Base-by-base conservation (phyloP, 2,797 vertebrate species). In the Lacerta agilis region DNA sequence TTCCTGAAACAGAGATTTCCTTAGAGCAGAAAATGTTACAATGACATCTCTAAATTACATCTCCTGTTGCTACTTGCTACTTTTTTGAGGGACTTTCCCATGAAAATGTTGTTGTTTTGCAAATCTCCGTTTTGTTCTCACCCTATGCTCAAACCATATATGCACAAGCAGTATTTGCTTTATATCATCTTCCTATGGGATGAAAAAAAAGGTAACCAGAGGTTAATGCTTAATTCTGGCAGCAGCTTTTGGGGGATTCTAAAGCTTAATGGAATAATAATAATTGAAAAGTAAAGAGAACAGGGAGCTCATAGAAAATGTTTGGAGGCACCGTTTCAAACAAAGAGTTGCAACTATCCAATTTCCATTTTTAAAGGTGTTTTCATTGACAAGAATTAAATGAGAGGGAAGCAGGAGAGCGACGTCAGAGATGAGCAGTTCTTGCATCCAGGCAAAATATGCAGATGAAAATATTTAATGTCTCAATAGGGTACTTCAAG, bases 201-300 rank as follows among this genome's bases (percentile, higher is more conserved):
- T 86, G 3, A 17, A 64, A 38, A 38, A 89, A 90, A 85, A 15
- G 66, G 87, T 80, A 18, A 87, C 20, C 72, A 27, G 61, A 89
- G 25, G 43, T 88, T 86, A 84, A 85, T 86, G 43, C 1, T 23
- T 71, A 15, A 49, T 86, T 92, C 87, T 61, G 85, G 82, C 29
- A n/a, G 41, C 6, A 6, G 18, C 8, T 71, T 93, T 91, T 33
- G 41, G 83, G 45, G 81, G 33, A 85, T 20, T 87, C 64, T 89
- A 87, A 86, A 80, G 88, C 80, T 87, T 90, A 94, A 87, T 79
- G 88, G 45, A 41, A 79, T 38, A 71, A 87, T 90, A 78, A 77
- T 93, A 88, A 71, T 81, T 83, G 20, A 41, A 72, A 78, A 85
- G 45, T 43, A 20, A 79, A 79, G 18, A 84, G 86, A 83, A 83